Evolutionary conservation across 2,113 vertebrate species (phyloP).

Genomic region (Peromyscus leucopus): DNA sequence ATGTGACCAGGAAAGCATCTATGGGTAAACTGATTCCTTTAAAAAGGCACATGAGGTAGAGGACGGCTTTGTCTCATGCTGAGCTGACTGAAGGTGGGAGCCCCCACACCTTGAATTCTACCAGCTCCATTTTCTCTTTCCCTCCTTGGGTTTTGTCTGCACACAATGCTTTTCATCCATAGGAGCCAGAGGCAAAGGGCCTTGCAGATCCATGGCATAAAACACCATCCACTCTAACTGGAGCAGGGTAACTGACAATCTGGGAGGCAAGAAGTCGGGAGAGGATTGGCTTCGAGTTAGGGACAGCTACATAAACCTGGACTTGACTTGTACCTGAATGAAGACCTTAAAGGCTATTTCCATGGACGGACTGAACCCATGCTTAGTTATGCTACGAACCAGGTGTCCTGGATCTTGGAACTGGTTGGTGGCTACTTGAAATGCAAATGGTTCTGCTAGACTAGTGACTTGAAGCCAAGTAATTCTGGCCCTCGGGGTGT

Average conservation of each 20-base stretch:
- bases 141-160: not conserved
- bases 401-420: not conserved
- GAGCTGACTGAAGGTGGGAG: not conserved
- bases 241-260: not conserved
- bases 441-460: not conserved
- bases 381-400: not conserved
- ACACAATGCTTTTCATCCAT: not conserved
- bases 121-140: not conserved
- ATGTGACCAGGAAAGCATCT: not conserved
- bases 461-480: not conserved
- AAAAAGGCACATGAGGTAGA: not conserved
- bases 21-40: not conserved
- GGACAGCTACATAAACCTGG: not conserved
- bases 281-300: not conserved
- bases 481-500: not conserved
- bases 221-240: rapidly evolving
- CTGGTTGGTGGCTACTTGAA: not conserved
- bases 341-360: not conserved
- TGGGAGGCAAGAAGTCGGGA: not conserved
- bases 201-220: not conserved
- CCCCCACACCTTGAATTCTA: rapidly evolving
- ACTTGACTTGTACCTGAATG: not conserved
- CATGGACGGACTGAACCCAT: rapidly evolving
- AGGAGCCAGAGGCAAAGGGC: not conserved
- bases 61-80: not conserved